These are phyloP conservation scores for Euglossa dilemma DNA, from an alignment of 1,140 invertebrate genomes.

Conservation along the genomic window DNA sequence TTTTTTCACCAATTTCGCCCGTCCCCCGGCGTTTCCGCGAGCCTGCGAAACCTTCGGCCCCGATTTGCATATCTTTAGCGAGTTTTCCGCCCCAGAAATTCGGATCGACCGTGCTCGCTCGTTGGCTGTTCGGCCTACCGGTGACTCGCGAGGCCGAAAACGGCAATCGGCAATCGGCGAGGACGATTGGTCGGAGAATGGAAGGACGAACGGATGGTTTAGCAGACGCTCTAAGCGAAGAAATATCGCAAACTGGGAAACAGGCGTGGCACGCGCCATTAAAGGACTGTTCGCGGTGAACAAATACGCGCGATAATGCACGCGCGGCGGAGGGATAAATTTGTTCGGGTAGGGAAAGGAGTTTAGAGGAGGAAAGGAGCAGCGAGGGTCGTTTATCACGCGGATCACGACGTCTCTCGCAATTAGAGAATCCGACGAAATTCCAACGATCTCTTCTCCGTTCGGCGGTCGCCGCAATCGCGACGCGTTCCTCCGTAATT, in stretches of 20 bases:
- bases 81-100: neutral
- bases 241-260: conserved; percentile 29
- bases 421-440: conserved; percentile 8
- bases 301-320: neutral
- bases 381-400: neutral
- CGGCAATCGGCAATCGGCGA: neutral
- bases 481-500: conserved; percentile 44
- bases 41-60: neutral
- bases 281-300: neutral
- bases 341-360: neutral
- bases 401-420: conserved; percentile 19
- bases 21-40: neutral
- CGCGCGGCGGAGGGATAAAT: neutral
- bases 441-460: conserved; percentile 33
- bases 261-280: conserved; percentile 34
- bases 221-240: neutral
- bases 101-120: neutral
- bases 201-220: neutral
- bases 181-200: neutral
- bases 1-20: neutral
- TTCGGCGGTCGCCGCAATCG: neutral
- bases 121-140: neutral
- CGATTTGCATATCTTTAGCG: conserved; percentile 15
- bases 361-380: too few species aligned
- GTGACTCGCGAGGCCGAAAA: too few species aligned